Conservation (phyloP, 2,113 vertebrate species). For the Microcebus lehilahytsara region DNA sequence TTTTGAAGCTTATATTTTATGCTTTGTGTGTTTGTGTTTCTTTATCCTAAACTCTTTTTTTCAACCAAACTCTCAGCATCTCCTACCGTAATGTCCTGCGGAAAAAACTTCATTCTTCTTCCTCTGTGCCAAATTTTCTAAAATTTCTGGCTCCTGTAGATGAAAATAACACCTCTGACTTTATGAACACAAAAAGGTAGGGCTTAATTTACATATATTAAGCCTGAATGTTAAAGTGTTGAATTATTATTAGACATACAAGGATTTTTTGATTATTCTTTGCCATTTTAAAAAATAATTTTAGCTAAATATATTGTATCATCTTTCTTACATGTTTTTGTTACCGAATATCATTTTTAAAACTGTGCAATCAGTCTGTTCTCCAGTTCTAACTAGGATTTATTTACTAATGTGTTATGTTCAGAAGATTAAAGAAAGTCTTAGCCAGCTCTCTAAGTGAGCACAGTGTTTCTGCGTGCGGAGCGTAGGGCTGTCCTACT, state of each 20-base stretch:
- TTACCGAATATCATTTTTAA: not conserved
- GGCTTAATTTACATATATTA: slow-evolving; percentile 67
- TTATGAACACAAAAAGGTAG: slow-evolving; percentile 89
- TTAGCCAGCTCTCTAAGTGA: not conserved
- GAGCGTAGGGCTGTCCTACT: not conserved
- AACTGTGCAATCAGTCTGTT: not conserved
- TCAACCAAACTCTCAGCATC: slow-evolving; percentile 88
- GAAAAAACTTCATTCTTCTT: slow-evolving; percentile 95
- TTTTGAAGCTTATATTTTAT: slow-evolving; percentile 76
- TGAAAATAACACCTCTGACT: slow-evolving; percentile 92
- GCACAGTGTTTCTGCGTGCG: not conserved
- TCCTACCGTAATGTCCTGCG: slow-evolving; percentile 92
- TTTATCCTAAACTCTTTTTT: slow-evolving; percentile 82
- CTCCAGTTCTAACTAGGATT: not conserved
- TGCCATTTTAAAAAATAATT: not conserved
- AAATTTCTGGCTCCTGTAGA: slow-evolving; percentile 98
- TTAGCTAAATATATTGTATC: not conserved
- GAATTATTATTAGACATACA: not conserved
- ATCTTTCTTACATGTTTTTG: not conserved
- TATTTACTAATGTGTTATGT: not conserved
- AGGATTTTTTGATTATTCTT: not conserved
- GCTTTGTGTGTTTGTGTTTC: slow-evolving; percentile 73
- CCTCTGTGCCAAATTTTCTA: slow-evolving; percentile 99
- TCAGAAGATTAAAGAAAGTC: not conserved
- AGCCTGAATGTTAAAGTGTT: slow-evolving; percentile 16